phyloP scores from a whole-genome alignment of 2,113 vertebrate genomes.

The Sus scrofa region DNA sequence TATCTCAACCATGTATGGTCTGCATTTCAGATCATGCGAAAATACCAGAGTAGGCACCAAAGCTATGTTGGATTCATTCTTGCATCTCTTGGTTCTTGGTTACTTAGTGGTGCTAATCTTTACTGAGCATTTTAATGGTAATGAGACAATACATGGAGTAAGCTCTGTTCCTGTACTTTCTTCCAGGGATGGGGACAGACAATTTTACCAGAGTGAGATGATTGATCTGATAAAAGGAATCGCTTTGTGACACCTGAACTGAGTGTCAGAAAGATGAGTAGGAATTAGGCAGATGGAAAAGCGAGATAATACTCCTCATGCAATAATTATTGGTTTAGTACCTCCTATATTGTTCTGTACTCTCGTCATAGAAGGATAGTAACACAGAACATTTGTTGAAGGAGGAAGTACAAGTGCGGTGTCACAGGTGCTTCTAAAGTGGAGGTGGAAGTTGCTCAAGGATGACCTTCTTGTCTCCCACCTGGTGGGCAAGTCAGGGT shows the following conservation, averaged over 20 bases:
- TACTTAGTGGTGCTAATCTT: no score
- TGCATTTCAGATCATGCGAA: not conserved
- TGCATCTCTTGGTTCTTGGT: not conserved
- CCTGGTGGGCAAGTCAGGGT: not conserved
- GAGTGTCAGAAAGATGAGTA: not conserved
- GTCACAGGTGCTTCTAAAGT: not conserved
- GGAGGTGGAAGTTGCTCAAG: not conserved
- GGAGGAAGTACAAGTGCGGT: not conserved
- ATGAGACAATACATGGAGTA: no score
- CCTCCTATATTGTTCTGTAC: not conserved
- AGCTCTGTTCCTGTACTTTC: not conserved
- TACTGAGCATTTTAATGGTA: not conserved
- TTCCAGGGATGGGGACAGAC: not conserved
- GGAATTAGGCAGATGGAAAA: not conserved
- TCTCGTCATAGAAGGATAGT: not conserved
- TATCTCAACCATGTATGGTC: not conserved
- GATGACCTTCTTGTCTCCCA: not conserved
- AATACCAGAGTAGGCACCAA: not conserved
- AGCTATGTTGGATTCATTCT: not conserved
- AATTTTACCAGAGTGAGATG: not conserved
- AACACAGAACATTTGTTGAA: not conserved
- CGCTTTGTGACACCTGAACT: not conserved
- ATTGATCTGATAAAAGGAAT: not conserved
- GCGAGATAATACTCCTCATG: fast-evolving
- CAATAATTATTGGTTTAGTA: not conserved